Evolutionary conservation across 2,888 invertebrate genomes (phyloP).

Genomic region (Phortica magna): DNA sequence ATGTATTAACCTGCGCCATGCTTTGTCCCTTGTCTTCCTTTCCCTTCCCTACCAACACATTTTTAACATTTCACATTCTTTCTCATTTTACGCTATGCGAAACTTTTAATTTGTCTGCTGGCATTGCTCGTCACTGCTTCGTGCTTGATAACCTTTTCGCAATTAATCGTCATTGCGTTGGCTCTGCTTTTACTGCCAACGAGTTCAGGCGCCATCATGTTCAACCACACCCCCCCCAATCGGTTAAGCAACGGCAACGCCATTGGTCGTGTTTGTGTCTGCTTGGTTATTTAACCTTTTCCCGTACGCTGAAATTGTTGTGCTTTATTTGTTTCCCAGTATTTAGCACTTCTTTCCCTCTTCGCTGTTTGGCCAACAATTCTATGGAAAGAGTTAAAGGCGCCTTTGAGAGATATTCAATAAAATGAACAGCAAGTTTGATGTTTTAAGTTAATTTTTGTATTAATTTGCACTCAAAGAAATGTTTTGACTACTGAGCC

Average conservation of each 20-base stretch:
- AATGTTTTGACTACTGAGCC: neutral
- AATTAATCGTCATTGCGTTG: constrained; percentile 74
- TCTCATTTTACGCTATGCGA: neutral
- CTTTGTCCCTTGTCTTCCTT: neutral
- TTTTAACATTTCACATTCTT: too few species aligned
- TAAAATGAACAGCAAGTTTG: neutral
- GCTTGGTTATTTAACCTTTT: constrained; percentile 68
- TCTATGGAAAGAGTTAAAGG: neutral
- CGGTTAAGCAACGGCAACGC: constrained; percentile 38
- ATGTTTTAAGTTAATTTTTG: neutral
- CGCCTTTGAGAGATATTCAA: neutral
- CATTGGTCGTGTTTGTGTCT: constrained; percentile 41
- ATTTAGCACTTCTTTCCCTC: constrained; percentile 44
- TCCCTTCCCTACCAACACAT: neutral
- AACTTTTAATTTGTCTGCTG: constrained; percentile 32
- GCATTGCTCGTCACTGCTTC: constrained; percentile 46
- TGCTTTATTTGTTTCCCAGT: constrained; percentile 65
- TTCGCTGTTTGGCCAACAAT: constrained; percentile 15
- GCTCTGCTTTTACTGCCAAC: neutral
- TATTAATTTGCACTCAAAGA: constrained; percentile 13
- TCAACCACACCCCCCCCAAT: constrained; percentile 33
- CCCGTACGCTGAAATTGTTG: constrained; percentile 70
- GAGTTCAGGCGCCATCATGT: constrained; percentile 20
- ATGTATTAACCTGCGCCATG: constrained; percentile 1
- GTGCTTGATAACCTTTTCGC: constrained; percentile 52